Conservation (phyloP, 1,140 invertebrate genomes). For the Zaprionus camerounensis region DNA sequence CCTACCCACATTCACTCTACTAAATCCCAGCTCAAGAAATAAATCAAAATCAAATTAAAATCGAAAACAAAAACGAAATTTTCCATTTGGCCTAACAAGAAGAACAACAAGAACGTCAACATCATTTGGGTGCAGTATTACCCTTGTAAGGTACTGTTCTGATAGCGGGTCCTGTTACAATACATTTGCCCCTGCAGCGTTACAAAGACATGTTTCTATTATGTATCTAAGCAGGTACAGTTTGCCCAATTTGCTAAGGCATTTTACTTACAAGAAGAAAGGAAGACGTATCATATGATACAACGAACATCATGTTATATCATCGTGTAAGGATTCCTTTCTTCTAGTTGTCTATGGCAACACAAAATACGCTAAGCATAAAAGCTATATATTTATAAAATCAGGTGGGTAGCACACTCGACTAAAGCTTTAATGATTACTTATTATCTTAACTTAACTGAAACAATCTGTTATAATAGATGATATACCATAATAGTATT, state of each 20-base stretch:
- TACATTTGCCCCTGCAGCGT: not conserved
- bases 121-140: not conserved
- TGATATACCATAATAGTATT: too few relatives aligned
- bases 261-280: not conserved
- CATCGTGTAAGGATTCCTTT: not conserved
- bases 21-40: not conserved
- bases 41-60: constrained; percentile 49
- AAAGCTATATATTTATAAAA: too few relatives aligned
- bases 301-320: too few relatives aligned
- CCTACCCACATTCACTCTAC: not conserved
- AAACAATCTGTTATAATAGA: too few relatives aligned
- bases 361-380: too few relatives aligned
- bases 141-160: not conserved
- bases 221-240: not conserved
- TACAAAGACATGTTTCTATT: not conserved
- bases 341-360: not conserved
- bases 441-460: too few relatives aligned
- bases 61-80: constrained; percentile 18
- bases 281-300: not conserved
- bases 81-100: not conserved
- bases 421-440: too few relatives aligned
- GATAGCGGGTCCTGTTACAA: not conserved
- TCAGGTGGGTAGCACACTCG: too few relatives aligned
- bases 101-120: not conserved
- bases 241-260: not conserved